phyloP scores from a whole-genome alignment of 1,140 invertebrate genomes.

The Hirudo medicinalis region DNA sequence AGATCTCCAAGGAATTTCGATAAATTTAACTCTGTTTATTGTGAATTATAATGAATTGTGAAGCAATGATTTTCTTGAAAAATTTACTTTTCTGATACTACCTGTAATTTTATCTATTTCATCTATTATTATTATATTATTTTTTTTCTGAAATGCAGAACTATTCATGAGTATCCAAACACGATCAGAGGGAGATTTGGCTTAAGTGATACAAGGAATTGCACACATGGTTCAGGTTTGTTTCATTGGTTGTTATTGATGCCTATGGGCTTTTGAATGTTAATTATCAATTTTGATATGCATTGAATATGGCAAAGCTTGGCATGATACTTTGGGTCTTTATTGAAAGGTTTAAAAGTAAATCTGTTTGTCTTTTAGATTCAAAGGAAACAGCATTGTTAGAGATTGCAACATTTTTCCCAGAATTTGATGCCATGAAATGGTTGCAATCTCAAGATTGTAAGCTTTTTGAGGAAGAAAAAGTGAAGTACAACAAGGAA shows the following conservation, averaged over 20 bases:
- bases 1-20: neutral
- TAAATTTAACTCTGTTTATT: too few relatives aligned
- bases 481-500: neutral
- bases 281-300: too few relatives aligned
- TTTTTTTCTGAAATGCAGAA: constrained; percentile 41
- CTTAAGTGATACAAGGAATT: constrained; percentile 79
- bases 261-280: neutral
- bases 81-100: too few relatives aligned
- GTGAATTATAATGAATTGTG: too few relatives aligned
- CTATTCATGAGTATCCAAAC: constrained; percentile 60
- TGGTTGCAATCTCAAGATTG: constrained; percentile 38
- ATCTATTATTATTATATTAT: too few relatives aligned
- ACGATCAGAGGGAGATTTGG: constrained; percentile 68
- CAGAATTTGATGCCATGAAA: constrained; percentile 52
- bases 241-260: constrained; percentile 19
- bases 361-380: constrained; percentile 49
- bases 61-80: too few relatives aligned
- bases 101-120: too few relatives aligned
- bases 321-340: too few relatives aligned
- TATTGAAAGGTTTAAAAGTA: too few relatives aligned
- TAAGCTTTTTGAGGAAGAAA: neutral
- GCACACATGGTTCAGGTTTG: constrained; percentile 71
- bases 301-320: too few relatives aligned
- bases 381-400: constrained; percentile 56
- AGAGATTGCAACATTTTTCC: constrained; percentile 71